Base-by-base conservation (phyloP, 2,888 invertebrate genomes). In the Schrankia costaestrigalis region DNA sequence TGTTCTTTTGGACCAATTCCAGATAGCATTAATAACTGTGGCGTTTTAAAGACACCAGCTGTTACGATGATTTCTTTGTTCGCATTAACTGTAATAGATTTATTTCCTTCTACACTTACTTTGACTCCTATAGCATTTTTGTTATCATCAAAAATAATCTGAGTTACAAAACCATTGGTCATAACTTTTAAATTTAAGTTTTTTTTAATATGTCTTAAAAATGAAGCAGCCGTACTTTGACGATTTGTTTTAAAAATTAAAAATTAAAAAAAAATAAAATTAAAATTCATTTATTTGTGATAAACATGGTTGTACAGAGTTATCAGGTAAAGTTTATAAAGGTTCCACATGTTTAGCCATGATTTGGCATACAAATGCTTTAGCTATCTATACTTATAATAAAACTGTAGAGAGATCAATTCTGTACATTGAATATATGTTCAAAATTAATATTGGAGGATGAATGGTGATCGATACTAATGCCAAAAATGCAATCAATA, bases 141-240 rank as follows among this genome's bases (percentile, higher is more conserved):
- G 3, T 65, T 25, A 0, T 67, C 59, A 54, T 90, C 81, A 26
- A 91, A 82, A n/a, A 89, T 44, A 5, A 91, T 61, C 48, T 79
- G 75, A 0, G 71, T 83, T 1, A 78, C 90, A 10, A 78, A 61
- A 1, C 89, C 78, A 40, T 88, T 61, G 22, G 89, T 88, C 7
- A 78, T 46, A 0, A 83, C 53, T 15, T 70, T 46, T 6, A 83
- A 54, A 31, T 79, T 82, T 2, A 46, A 19, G 14, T 73, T 56
- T 0, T 65, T 41, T 27, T 37, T 57, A 1, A 32, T 32, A 2
- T 57, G 63, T 1, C 72, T 52, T 1, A 90, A 56, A 45, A 81
- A 92, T 28, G 84, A 79, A 23, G 78, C 77, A 0, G 89, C 83
- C 1, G 88, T 79, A 41, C 83, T 89, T 46, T 82, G 84, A n/a